Conservation (phyloP, 2,888 invertebrate species). For the Pollenia labialis region DNA sequence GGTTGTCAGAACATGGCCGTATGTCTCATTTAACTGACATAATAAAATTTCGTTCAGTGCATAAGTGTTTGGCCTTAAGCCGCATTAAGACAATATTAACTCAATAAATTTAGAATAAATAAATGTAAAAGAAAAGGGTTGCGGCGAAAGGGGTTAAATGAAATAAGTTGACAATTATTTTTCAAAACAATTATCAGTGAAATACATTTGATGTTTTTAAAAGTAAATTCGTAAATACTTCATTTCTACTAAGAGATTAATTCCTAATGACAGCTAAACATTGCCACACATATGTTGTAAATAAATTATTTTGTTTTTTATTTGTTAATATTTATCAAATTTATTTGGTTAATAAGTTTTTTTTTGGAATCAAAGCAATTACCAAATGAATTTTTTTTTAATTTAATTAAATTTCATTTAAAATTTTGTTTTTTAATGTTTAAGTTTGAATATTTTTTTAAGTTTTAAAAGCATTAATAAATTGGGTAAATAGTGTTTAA, state of each 20-base stretch:
- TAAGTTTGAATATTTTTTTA: neutral
- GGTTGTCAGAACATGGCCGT: too few species aligned
- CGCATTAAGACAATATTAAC: constrained; percentile 24
- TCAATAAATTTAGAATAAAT: constrained; percentile 32
- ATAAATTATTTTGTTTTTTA: neutral
- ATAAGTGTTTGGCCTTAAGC: neutral
- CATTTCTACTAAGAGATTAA: constrained; percentile 34
- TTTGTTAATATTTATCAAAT: neutral
- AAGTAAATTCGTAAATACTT: neutral
- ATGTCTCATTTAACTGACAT: neutral
- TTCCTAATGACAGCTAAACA: constrained; percentile 43
- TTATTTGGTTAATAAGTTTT: neutral
- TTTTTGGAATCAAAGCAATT: too few species aligned
- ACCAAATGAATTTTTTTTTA: too few species aligned
- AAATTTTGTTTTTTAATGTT: neutral
- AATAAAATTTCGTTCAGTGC: constrained; percentile 17
- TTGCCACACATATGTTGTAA: constrained; percentile 49
- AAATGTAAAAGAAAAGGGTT: constrained; percentile 17
- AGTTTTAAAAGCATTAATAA: neutral
- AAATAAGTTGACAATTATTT: constrained; percentile 49
- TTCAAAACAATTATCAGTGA: constrained; percentile 48
- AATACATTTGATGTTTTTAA: constrained; percentile 52
- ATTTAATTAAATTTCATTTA: too few species aligned
- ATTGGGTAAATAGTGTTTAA: constrained; percentile 27
- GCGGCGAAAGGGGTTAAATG: constrained; percentile 22